phyloP scores from a whole-genome alignment of 1,140 invertebrate genomes.

The Atta colombica region DNA sequence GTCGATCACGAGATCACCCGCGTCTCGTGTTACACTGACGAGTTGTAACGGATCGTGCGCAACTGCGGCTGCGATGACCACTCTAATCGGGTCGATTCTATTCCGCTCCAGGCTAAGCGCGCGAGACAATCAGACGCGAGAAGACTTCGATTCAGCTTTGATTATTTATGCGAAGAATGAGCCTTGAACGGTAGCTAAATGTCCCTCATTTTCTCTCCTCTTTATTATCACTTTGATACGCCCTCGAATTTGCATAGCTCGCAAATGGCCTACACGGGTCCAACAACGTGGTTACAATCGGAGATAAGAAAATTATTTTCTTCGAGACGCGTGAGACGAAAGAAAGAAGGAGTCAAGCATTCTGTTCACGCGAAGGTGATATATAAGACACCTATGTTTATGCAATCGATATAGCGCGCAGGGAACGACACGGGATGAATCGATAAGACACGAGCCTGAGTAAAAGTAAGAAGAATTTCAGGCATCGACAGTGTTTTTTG shows the following conservation, averaged over 20 bases:
- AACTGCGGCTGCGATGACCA: slow-evolving; percentile 34
- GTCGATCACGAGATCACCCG: slow-evolving; percentile 66
- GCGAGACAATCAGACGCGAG: neutral
- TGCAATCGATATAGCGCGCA: slow-evolving; percentile 47
- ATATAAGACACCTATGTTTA: slow-evolving; percentile 25
- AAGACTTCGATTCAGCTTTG: neutral
- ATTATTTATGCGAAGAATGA: slow-evolving; percentile 12
- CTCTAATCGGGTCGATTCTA: slow-evolving; percentile 52
- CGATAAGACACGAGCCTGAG: slow-evolving; percentile 14
- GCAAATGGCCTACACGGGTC: neutral
- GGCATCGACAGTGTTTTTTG: neutral
- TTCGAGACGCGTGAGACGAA: neutral
- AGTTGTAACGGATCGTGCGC: slow-evolving; percentile 66
- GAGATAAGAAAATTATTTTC: slow-evolving; percentile 1
- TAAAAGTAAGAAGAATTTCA: slow-evolving; percentile 46
- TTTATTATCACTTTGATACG: neutral
- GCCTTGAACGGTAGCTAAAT: neutral
- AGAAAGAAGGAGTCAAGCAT: neutral
- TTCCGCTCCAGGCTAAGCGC: neutral
- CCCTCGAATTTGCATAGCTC: slow-evolving; percentile 4
- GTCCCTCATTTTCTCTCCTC: neutral
- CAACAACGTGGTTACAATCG: neutral
- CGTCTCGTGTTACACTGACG: slow-evolving; percentile 60
- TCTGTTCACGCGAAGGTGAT: slow-evolving; percentile 42
- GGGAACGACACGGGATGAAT: slow-evolving; percentile 49